Conservation (phyloP, 2,888 invertebrate species). For the Brachyptera risi region DNA sequence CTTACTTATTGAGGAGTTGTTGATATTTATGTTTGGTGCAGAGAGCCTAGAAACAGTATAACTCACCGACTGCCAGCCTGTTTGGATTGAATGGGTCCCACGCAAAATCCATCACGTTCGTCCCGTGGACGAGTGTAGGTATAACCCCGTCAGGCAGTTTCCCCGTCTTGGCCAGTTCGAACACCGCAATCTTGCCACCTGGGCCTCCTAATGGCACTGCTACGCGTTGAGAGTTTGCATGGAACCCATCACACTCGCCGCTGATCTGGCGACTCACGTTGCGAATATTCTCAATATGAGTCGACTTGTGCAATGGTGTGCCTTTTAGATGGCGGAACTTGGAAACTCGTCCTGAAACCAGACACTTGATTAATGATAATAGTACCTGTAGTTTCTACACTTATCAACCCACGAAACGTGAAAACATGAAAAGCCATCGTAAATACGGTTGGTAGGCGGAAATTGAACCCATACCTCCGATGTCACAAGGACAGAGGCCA, state of each 20-base stretch:
- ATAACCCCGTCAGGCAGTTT: slow-evolving; percentile 75
- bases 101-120: slow-evolving; percentile 85
- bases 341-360: slow-evolving; percentile 68
- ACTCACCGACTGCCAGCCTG: slow-evolving; percentile 67
- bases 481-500: no score
- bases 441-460: no score
- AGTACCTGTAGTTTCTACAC: no score
- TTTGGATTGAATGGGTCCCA: slow-evolving; percentile 89
- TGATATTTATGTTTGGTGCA: no score
- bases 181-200: slow-evolving; percentile 83
- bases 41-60: no score
- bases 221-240: slow-evolving; percentile 80
- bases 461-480: no score
- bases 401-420: no score
- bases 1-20: no score
- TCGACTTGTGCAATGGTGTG: slow-evolving; percentile 83
- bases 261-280: slow-evolving; percentile 88
- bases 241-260: slow-evolving; percentile 91
- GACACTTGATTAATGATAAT: no score
- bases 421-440: no score
- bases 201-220: slow-evolving; percentile 88
- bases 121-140: slow-evolving; percentile 86
- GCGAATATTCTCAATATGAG: slow-evolving; percentile 86
- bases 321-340: slow-evolving; percentile 93
- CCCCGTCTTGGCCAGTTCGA: slow-evolving; percentile 74